These are phyloP conservation scores for Oenanthe melanoleuca DNA, from an alignment of 2,113 vertebrate genomes.

Conservation along the genomic window DNA sequence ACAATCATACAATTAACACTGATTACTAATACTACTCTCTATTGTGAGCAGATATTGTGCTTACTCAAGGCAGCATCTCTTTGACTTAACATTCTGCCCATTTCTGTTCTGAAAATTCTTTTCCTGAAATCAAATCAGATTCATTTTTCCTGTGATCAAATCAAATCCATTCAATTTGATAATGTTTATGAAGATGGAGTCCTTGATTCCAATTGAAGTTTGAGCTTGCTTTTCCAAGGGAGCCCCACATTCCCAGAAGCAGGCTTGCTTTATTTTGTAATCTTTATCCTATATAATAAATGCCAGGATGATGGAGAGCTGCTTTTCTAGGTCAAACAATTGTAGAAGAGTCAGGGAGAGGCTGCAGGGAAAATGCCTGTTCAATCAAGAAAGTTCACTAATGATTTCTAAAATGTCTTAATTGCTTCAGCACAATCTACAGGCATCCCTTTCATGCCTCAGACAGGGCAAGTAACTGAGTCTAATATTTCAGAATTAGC, in stretches of 20 bases:
- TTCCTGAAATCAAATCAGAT: neutral
- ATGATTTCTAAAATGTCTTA: slow-evolving; percentile 57
- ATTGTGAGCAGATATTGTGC: neutral
- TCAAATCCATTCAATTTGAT: neutral
- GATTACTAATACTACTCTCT: neutral
- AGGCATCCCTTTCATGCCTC: slow-evolving; percentile 22
- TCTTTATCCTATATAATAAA: slow-evolving; percentile 31
- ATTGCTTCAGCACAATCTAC: slow-evolving; percentile 31
- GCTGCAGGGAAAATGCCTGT: neutral
- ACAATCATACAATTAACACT: neutral
- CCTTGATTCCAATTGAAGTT: neutral
- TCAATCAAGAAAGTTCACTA: slow-evolving; percentile 37
- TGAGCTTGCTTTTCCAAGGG: neutral
- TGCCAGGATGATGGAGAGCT: slow-evolving; percentile 11
- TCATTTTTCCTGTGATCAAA: neutral
- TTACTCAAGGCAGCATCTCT: neutral
- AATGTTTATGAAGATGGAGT: neutral
- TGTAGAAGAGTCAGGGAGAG: neutral
- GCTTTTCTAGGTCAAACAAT: slow-evolving; percentile 6
- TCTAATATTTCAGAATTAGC: slow-evolving; percentile 67
- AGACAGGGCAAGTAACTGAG: slow-evolving; percentile 56
- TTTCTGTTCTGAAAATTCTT: neutral
- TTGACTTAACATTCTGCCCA: neutral
- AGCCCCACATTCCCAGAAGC: neutral
- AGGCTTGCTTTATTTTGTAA: slow-evolving; percentile 7